A percentile compares a stretch with the other conserved stretches of the same genome.
Conservation (phyloP, 1,140 invertebrate genomes). For the Liolophura sinensis region DNA sequence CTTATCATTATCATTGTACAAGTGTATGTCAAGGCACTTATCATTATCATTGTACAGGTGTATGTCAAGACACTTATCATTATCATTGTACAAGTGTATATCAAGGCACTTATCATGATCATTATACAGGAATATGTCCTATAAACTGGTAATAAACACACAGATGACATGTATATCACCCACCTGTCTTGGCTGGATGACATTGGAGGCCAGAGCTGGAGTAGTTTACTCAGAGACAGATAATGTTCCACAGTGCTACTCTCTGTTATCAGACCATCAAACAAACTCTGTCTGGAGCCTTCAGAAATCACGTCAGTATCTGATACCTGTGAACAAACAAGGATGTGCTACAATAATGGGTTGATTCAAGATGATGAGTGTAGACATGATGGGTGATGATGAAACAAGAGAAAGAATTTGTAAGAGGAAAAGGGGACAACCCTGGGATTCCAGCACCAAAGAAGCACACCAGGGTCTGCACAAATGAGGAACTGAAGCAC, state of each 20-base stretch:
- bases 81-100: slow-evolving; percentile 1
- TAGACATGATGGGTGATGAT: not conserved
- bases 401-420: no score
- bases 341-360: not conserved
- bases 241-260: slow-evolving; percentile 22
- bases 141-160: slow-evolving; percentile 7
- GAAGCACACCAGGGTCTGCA: no score
- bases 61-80: slow-evolving; percentile 1
- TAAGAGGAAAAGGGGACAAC: no score
- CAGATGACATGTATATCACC: not conserved
- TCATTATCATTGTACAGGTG: not conserved
- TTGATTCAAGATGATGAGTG: not conserved
- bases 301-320: slow-evolving; percentile 26
- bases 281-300: slow-evolving; percentile 19
- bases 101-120: slow-evolving; percentile 4
- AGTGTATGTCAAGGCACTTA: no score
- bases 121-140: not conserved
- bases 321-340: slow-evolving; percentile 15
- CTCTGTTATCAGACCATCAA: slow-evolving; percentile 20
- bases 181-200: slow-evolving; percentile 3
- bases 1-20: no score
- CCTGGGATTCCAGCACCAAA: no score
- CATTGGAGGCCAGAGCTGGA: slow-evolving; percentile 37
- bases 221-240: slow-evolving; percentile 25
- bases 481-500: no score